Evolutionary conservation across 2,888 invertebrate species (phyloP), one percentile per base, ranked within the genome.

Genomic region (Temnothorax unifasciatus): DNA sequence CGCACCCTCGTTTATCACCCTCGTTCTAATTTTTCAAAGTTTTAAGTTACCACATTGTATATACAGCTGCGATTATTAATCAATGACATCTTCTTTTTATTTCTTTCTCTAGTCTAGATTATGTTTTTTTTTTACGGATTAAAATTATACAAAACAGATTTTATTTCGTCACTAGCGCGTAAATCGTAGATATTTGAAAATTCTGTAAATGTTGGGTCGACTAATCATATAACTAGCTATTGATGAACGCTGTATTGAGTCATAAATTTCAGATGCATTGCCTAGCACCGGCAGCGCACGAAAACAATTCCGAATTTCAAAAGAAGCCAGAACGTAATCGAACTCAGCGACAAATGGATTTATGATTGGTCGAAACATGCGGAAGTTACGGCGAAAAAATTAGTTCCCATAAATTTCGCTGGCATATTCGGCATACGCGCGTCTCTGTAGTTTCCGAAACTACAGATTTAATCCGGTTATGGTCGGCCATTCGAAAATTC

Each of bases 371-470:
- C 41, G 29, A 57, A 77, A 77, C 54, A 41, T 44, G 29, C 50
- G n/a, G 57, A 77, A 69, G 69, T 69, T 68, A 57, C 54, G 29
- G 77, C 54, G 44, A 54, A 69, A 77, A 77, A 77, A 77, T 77
- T 69, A 77, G 54, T 77, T 29, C 52, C 54, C 77, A 57, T 69
- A 69, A 77, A 77, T 69, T 54, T 44, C 4, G 25, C 29, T 21
- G 77, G 11, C 64, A 64, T 38, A 64, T 75, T 75, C 18, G 63
- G 29, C 25, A 44, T 50, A n/a, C 47, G 34, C 50, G 21, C 25
- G 25, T 25, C 25, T 44, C 11, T n/a, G 47, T 54, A 77, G 25
- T 57, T 44, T 68, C 6, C 54, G 69, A 77, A 77, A 68, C 44
- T 25, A 25, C 54, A 69, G 68, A 77, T 77, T 77, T 69, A 68